A percentile compares a stretch with the other conserved stretches of the same genome.
Conservation (phyloP, 1,140 invertebrate genomes). For the Drosophila parabipectinata region DNA sequence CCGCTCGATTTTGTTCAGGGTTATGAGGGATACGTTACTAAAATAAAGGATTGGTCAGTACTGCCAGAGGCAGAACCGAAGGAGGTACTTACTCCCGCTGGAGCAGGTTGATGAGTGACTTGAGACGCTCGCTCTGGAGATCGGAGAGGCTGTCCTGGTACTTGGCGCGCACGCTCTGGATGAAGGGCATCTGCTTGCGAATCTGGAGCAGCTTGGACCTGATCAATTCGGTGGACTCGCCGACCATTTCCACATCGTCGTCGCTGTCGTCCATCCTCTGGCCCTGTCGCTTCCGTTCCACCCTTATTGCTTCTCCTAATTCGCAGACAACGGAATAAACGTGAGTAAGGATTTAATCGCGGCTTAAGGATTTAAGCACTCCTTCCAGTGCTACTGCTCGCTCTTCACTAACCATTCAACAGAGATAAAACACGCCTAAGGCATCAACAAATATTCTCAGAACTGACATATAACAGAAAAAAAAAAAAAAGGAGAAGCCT, state of each 20-base stretch:
- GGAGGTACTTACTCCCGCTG: slow-evolving; percentile 45
- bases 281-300: neutral
- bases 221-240: neutral
- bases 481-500: neutral
- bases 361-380: too few relatives aligned
- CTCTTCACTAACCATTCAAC: too few relatives aligned
- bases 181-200: slow-evolving; percentile 40
- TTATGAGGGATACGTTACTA: slow-evolving; percentile 5
- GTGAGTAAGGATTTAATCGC: too few relatives aligned
- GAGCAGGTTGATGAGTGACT: slow-evolving; percentile 26
- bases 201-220: slow-evolving; percentile 25
- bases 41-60: neutral
- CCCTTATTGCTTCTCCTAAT: neutral
- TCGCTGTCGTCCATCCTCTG: slow-evolving; percentile 25
- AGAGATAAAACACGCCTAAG: too few relatives aligned
- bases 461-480: neutral
- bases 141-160: slow-evolving; percentile 15
- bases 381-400: too few relatives aligned
- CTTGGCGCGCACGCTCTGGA: slow-evolving; percentile 19
- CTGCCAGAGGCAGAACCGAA: neutral
- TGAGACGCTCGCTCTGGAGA: slow-evolving; percentile 28
- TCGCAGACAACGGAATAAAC: too few relatives aligned
- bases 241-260: neutral
- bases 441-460: too few relatives aligned
- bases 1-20: slow-evolving; percentile 41